Evolutionary conservation across 2,888 invertebrate genomes (phyloP).

Genomic region (Pammene fasciana): DNA sequence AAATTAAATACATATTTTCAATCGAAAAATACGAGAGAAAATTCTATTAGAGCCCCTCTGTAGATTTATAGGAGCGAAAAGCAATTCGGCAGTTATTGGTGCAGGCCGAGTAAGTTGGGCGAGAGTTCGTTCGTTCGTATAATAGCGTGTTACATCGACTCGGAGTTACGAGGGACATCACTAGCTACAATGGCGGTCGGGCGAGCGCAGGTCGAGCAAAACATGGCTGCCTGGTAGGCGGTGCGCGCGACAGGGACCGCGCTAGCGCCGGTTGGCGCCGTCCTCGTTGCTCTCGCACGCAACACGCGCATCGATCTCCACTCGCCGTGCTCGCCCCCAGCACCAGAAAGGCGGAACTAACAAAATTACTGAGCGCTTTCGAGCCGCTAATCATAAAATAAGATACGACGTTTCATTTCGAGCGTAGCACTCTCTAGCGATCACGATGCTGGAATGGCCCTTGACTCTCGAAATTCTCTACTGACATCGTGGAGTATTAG

Average conservation of each 20-base stretch:
- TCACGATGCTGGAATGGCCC: constrained; percentile 82
- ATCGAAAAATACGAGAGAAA: not conserved
- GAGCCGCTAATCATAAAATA: constrained; percentile 84
- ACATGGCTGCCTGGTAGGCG: constrained; percentile 84
- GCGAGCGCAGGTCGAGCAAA: constrained; percentile 83
- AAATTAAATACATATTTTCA: not conserved
- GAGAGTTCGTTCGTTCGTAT: constrained; percentile 35
- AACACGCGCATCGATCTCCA: constrained; percentile 82
- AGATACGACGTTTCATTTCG: constrained; percentile 84
- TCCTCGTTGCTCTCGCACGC: constrained; percentile 76
- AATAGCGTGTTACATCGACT: constrained; percentile 62
- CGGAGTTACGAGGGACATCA: constrained; percentile 65
- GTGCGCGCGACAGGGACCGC: constrained; percentile 75
- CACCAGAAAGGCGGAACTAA: constrained; percentile 84
- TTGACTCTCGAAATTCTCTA: constrained; percentile 82
- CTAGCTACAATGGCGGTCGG: constrained; percentile 83
- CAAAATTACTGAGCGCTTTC: constrained; percentile 84
- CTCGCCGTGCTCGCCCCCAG: constrained; percentile 81
- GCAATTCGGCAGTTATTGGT: constrained; percentile 35
- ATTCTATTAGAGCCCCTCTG: constrained; percentile 1
- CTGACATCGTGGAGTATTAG: constrained; percentile 77
- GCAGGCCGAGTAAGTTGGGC: constrained; percentile 31
- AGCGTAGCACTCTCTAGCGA: constrained; percentile 81
- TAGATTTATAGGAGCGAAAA: constrained; percentile 21
- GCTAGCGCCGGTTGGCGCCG: constrained; percentile 61